phyloP scores from a whole-genome alignment of 2,888 invertebrate species.

The Scaptomyza polygonia region DNA sequence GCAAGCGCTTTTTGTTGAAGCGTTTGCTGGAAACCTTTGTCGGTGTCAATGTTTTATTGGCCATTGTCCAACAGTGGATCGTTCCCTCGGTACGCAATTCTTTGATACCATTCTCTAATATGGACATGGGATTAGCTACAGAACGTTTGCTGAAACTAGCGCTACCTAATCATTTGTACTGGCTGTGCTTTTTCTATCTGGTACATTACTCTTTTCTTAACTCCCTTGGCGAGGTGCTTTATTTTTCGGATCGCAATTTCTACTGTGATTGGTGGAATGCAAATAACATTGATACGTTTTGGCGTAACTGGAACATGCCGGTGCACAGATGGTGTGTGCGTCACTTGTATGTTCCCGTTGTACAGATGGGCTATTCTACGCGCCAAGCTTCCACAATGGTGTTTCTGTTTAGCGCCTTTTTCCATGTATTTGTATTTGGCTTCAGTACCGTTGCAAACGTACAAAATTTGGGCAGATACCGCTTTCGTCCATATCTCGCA shows the following conservation, averaged over 20 bases:
- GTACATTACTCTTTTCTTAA: slow-evolving; percentile 97
- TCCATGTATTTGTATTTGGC: slow-evolving; percentile 98
- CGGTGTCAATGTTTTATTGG: slow-evolving; percentile 92
- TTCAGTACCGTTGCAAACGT: slow-evolving; percentile 96
- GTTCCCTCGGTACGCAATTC: slow-evolving; percentile 97
- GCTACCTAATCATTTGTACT: slow-evolving; percentile 98
- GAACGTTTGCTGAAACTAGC: slow-evolving; percentile 97
- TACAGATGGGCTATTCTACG: slow-evolving; percentile 91
- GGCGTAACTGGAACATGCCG: slow-evolving; percentile 99
- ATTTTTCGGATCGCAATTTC: slow-evolving; percentile 98
- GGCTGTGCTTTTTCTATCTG: slow-evolving; percentile 98
- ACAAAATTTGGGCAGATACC: slow-evolving; percentile 99
- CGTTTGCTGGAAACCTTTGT: slow-evolving; percentile 94
- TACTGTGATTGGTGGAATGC: slow-evolving; percentile 99
- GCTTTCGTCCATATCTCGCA: slow-evolving; percentile 91
- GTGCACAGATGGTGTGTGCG: slow-evolving; percentile 97
- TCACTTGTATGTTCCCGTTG: slow-evolving; percentile 95
- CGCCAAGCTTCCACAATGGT: slow-evolving; percentile 90
- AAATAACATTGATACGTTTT: slow-evolving; percentile 96
- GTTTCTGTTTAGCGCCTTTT: slow-evolving; percentile 97
- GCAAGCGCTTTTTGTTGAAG: slow-evolving; percentile 93
- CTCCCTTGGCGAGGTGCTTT: slow-evolving; percentile 94
- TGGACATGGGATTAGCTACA: slow-evolving; percentile 93
- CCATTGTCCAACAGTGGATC: slow-evolving; percentile 98
- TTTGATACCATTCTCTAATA: slow-evolving; percentile 95